Percentiles rank a stretch among this genome's conserved stretches.
These are phyloP conservation scores for Felis chaus DNA, from an alignment of 2,113 vertebrate species.

Conservation along the genomic window DNA sequence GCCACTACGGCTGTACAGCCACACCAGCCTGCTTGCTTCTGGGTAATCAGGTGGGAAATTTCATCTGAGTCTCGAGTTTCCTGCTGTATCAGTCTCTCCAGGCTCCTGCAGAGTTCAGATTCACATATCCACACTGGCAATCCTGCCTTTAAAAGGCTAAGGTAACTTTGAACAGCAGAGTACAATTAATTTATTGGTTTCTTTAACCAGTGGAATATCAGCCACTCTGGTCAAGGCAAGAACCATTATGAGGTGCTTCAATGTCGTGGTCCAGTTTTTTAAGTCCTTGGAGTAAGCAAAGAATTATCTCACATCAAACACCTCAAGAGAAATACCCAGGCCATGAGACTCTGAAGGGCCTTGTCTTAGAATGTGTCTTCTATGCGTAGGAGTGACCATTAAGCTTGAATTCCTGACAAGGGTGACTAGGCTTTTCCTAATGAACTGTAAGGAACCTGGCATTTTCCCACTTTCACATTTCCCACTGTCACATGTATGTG, in stretches of 20 bases:
- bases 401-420: not conserved
- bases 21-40: conserved; percentile 64
- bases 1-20: conserved; percentile 34
- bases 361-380: not conserved
- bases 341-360: not conserved
- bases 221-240: not conserved
- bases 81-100: conserved; percentile 30
- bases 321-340: not conserved
- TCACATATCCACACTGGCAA: not conserved
- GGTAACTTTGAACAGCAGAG: not conserved
- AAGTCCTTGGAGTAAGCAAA: not conserved
- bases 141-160: not conserved
- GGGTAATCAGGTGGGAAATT: conserved; percentile 69
- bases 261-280: not conserved
- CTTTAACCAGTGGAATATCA: not conserved
- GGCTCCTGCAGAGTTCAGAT: conserved; percentile 11
- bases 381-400: not conserved
- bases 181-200: not conserved
- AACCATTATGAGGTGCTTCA: not conserved
- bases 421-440: not conserved
- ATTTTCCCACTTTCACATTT: not conserved
- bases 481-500: not conserved
- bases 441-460: not conserved
- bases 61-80: conserved; percentile 59
- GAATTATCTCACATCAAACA: not conserved